Percentiles rank a stretch among this genome's conserved stretches.
Evolutionary conservation across 1,140 invertebrate genomes (phyloP).

Genomic region (Diachasma alloeum): DNA sequence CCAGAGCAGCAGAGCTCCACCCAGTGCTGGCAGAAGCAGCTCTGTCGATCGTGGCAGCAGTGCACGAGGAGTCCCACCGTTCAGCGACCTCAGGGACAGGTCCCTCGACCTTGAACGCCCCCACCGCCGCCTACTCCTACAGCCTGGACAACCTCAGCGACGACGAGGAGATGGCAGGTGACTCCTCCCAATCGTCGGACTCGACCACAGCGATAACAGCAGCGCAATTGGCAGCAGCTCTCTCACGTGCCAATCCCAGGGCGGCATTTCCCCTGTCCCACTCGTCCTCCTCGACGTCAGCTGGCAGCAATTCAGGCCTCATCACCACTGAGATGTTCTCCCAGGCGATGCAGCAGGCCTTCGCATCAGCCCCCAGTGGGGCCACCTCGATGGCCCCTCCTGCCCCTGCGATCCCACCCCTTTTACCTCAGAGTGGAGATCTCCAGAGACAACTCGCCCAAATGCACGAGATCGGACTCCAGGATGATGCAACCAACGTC

Average conservation of each 20-base stretch:
- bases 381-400: slow-evolving; percentile 31
- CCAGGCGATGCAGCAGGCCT: slow-evolving; percentile 68
- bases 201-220: slow-evolving; percentile 61
- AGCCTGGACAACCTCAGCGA: slow-evolving; percentile 66
- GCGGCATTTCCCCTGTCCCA: slow-evolving; percentile 29
- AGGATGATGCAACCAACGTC: slow-evolving; percentile 84
- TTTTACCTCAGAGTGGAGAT: slow-evolving; percentile 41
- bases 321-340: slow-evolving; percentile 70
- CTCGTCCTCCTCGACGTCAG: slow-evolving; percentile 45
- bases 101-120: slow-evolving; percentile 45
- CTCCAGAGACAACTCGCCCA: slow-evolving; percentile 76
- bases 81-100: slow-evolving; percentile 45
- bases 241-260: slow-evolving; percentile 59
- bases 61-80: slow-evolving; percentile 63
- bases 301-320: slow-evolving; percentile 47
- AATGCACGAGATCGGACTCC: slow-evolving; percentile 87
- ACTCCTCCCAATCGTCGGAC: slow-evolving; percentile 65
- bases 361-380: slow-evolving; percentile 51
- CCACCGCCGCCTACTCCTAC: slow-evolving; percentile 60
- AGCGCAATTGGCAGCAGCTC: slow-evolving; percentile 64
- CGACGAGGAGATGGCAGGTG: slow-evolving; percentile 68
- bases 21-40: slow-evolving; percentile 65
- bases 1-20: slow-evolving; percentile 63
- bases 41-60: slow-evolving; percentile 63
- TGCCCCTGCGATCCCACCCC: slow-evolving; percentile 34